Base-by-base conservation (phyloP, 1,140 invertebrate genomes). In the Oryzaephilus surinamensis region DNA sequence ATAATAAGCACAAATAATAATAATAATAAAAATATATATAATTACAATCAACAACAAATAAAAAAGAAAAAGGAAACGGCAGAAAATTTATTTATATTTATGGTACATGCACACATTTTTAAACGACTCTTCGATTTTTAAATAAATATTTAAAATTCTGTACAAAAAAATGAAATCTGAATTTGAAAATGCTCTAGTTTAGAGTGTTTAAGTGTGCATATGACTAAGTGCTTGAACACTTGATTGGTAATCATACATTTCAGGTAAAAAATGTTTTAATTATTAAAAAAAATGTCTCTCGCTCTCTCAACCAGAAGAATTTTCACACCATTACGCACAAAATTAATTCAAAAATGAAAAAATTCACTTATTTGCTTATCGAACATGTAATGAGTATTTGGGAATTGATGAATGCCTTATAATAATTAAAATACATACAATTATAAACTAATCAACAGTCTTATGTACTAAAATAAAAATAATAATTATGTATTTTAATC, bases 201-300 rank as follows among this genome's bases (percentile, higher is more conserved):
- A n/a, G n/a, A n/a, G n/a, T n/a, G n/a, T n/a, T n/a, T n/a, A n/a
- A n/a, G n/a, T n/a, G n/a, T n/a, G n/a, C n/a, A n/a, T 24, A 51
- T 55, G 53, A 55, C 53, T 55, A 49, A 52, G 53, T 53, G 52
- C 43, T 48, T 48, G 51, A 52, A 55, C 53, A 55, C 53, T 53
- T 48, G 48, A 52, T 46, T 55, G 53, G 53, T 55, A 55, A 55
- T 52, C 51, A 55, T 46, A 43, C 40, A 48, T 46, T 45, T 52
- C 43, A 50, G 50, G 52, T 50, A 52, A 24, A 24, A 21, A n/a
- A 42, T 41, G 36, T 45, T 26, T 47, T 33, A 34, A 40, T 38
- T 39, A 41, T 38, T 39, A 34, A 42, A 46, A 38, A 17, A 44
- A 43, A 39, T n/a, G n/a, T n/a, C n/a, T n/a, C n/a, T n/a, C n/a